Percentiles rank a stretch among this genome's conserved stretches.
phyloP scores from a whole-genome alignment of 2,888 invertebrate genomes.

The Heteropelma amictum region DNA sequence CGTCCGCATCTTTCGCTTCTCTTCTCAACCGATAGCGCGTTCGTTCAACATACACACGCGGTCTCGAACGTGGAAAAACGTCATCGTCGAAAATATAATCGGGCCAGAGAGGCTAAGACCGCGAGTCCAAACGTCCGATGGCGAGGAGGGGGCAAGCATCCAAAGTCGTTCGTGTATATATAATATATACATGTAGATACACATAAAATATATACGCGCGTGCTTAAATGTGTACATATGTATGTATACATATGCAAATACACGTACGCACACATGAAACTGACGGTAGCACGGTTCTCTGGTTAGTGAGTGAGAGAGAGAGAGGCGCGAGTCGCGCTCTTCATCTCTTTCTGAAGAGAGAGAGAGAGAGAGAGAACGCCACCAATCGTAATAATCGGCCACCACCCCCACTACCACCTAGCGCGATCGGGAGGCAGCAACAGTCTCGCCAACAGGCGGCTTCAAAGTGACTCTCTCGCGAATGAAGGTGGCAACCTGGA shows the following conservation, averaged over 20 bases:
- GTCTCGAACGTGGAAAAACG: conserved; percentile 57
- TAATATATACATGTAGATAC: background rate
- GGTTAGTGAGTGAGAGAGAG: background rate
- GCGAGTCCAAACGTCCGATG: conserved; percentile 28
- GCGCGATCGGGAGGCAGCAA: conserved; percentile 25
- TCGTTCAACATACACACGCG: conserved; percentile 10
- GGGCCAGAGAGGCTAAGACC: conserved; percentile 55
- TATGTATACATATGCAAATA: background rate
- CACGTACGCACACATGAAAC: background rate
- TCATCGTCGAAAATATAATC: conserved; percentile 74
- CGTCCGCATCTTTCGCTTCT: conserved; percentile 21
- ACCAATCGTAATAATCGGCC: conserved; percentile 38
- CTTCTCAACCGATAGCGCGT: conserved; percentile 20
- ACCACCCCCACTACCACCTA: conserved; percentile 24
- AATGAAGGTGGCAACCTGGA: conserved; percentile 14
- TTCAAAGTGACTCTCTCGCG: conserved; percentile 29
- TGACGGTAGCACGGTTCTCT: conserved; percentile 13
- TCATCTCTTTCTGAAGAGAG: background rate
- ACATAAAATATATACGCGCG: background rate
- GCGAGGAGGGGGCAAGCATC: conserved; percentile 50
- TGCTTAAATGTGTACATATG: background rate
- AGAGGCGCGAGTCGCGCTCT: background rate
- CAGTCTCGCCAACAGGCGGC: conserved; percentile 29
- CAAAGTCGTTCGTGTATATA: conserved; percentile 30
- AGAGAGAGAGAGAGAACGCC: conserved; percentile 31